A percentile compares a stretch with the other conserved stretches of the same genome.
These are phyloP conservation scores for Prorops nasuta DNA, from an alignment of 1,140 invertebrate genomes.

Conservation along the genomic window DNA sequence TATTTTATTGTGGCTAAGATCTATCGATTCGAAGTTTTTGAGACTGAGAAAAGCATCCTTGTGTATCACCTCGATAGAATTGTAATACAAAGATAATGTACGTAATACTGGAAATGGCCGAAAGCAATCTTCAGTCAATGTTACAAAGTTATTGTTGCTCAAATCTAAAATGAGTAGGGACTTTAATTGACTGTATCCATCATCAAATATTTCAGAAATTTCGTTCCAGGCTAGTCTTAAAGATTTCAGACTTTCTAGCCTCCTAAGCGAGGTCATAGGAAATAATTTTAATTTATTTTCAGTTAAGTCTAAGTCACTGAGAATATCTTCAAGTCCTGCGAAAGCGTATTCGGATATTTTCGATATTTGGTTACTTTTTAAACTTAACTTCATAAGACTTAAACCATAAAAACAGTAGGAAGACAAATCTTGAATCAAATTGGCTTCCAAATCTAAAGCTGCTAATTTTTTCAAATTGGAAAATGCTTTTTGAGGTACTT, in stretches of 20 bases:
- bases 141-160: conserved; percentile 81
- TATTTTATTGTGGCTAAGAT: conserved; percentile 86
- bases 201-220: conserved; percentile 68
- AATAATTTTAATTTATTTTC: conserved; percentile 83
- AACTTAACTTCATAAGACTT: conserved; percentile 75
- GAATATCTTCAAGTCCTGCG: conserved; percentile 75
- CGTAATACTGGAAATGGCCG: conserved; percentile 73
- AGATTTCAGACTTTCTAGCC: conserved; percentile 70
- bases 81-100: conserved; percentile 80
- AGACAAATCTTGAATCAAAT: conserved; percentile 77
- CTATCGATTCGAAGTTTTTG: conserved; percentile 75
- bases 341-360: conserved; percentile 82
- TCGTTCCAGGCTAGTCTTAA: conserved; percentile 82
- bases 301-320: conserved; percentile 80
- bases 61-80: conserved; percentile 76
- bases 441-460: conserved; percentile 81
- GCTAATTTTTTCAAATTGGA: conserved; percentile 70
- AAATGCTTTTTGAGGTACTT: conserved; percentile 79
- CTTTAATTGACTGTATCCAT: conserved; percentile 69
- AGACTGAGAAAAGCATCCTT: conserved; percentile 74
- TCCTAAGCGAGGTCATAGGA: conserved; percentile 74
- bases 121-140: conserved; percentile 74
- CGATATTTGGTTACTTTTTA: conserved; percentile 78
- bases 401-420: conserved; percentile 86
- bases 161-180: conserved; percentile 78